Evolutionary conservation across 2,888 invertebrate genomes (phyloP).

Genomic region (Geophilus truncorum): DNA sequence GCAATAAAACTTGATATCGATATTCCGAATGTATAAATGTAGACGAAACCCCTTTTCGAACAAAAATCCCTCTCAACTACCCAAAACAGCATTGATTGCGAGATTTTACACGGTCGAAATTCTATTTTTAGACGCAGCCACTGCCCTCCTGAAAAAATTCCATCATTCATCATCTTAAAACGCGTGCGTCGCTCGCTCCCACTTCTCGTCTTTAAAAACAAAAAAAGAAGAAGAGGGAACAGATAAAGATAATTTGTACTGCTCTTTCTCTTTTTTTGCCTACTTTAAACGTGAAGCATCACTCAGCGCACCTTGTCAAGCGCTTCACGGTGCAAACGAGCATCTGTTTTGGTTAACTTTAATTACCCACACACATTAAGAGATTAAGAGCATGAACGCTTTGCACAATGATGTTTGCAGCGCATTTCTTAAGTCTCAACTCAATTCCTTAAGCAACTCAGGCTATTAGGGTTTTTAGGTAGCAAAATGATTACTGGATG

Average conservation of each 20-base stretch:
- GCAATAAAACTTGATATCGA: not conserved
- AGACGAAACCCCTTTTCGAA: not conserved
- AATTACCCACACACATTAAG: not conserved
- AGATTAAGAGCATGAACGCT: not conserved
- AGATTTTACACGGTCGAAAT: not conserved
- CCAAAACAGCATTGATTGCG: not conserved
- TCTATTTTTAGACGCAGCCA: not conserved
- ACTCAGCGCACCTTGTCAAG: not conserved
- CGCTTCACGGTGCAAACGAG: not conserved
- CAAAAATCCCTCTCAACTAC: not conserved
- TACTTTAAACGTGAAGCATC: not conserved
- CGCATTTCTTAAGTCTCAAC: not conserved
- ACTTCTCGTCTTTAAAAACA: not conserved
- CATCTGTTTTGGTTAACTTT: not conserved
- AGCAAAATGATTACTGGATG: too few species aligned
- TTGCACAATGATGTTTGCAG: not conserved
- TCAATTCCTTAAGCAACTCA: not conserved
- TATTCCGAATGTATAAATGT: not conserved
- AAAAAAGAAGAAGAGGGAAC: not conserved
- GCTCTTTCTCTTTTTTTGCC: not conserved
- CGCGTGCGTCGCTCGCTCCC: not conserved
- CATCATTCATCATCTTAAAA: not conserved
- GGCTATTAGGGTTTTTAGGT: too few species aligned
- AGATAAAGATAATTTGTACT: too few species aligned
- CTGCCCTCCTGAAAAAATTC: not conserved